phyloP scores from a whole-genome alignment of 2,797 vertebrate genomes.

The Fringilla coelebs region DNA sequence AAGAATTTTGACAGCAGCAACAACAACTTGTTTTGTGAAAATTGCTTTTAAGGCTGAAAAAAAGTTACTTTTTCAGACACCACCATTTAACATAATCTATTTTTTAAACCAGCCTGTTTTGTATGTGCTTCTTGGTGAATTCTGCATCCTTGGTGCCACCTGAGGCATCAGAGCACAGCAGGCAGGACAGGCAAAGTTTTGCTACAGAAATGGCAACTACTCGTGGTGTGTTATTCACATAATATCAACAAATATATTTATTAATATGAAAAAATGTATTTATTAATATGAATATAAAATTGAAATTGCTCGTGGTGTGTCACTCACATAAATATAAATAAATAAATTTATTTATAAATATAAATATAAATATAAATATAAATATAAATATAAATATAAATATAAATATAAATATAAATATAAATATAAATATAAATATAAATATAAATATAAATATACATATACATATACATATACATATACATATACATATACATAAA shows the following conservation, averaged over 20 bases:
- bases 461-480: no score
- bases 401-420: no score
- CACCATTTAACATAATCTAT: background rate
- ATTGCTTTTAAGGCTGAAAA: background rate
- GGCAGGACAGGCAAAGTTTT: background rate
- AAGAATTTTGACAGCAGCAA: constrained; percentile 25
- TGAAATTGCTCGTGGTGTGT: no score
- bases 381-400: no score
- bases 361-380: no score
- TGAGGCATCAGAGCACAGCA: background rate
- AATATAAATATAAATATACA: no score
- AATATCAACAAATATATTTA: background rate
- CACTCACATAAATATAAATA: no score
- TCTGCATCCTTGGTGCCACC: background rate
- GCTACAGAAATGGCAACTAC: background rate
- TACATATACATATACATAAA: no score
- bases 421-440: no score
- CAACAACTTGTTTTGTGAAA: background rate
- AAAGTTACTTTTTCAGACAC: background rate
- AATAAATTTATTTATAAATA: no score
- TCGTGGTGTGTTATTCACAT: fast-evolving
- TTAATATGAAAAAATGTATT: background rate
- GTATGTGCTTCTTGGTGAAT: background rate
- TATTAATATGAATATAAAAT: no score
- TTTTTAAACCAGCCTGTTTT: background rate